Percentiles rank a stretch among this genome's conserved stretches.
Evolutionary conservation across 2,888 invertebrate genomes (phyloP).

Genomic region (Fabriciana adippe): DNA sequence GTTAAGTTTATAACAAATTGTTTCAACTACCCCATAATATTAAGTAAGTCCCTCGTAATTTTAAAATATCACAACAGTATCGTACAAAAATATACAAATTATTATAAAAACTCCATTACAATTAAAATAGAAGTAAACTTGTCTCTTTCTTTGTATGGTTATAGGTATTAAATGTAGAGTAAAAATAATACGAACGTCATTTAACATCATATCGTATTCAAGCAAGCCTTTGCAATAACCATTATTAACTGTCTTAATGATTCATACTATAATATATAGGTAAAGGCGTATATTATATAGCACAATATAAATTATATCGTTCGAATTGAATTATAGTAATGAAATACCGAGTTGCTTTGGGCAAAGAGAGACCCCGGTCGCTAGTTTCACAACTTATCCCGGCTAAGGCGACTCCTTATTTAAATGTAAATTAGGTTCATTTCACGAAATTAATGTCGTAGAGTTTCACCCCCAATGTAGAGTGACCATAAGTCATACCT

Average conservation of each 20-base stretch:
- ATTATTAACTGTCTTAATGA: constrained; percentile 38
- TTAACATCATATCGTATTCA: constrained; percentile 16
- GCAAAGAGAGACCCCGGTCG: constrained; percentile 74
- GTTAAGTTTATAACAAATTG: too few species aligned
- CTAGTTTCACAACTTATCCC: constrained; percentile 82
- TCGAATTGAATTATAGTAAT: constrained; percentile 81
- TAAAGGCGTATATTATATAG: constrained; percentile 41
- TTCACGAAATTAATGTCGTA: constrained; percentile 92
- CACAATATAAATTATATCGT: constrained; percentile 54
- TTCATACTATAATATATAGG: constrained; percentile 36
- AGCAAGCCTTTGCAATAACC: constrained; percentile 29
- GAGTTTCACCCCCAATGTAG: constrained; percentile 79
- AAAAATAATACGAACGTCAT: constrained; percentile 11
- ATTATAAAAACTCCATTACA: too few species aligned
- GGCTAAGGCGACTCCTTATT: constrained; percentile 87
- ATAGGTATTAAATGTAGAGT: not conserved
- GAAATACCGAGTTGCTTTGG: constrained; percentile 77
- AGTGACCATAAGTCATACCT: constrained; percentile 55
- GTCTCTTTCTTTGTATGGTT: too few species aligned
- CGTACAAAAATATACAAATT: too few species aligned
- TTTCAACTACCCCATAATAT: too few species aligned
- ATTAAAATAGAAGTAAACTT: too few species aligned
- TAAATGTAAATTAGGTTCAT: constrained; percentile 96
- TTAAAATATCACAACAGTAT: too few species aligned
- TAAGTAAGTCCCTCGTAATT: too few species aligned